phyloP scores from a whole-genome alignment of 2,113 vertebrate species.

The Manacus vitellinus region DNA sequence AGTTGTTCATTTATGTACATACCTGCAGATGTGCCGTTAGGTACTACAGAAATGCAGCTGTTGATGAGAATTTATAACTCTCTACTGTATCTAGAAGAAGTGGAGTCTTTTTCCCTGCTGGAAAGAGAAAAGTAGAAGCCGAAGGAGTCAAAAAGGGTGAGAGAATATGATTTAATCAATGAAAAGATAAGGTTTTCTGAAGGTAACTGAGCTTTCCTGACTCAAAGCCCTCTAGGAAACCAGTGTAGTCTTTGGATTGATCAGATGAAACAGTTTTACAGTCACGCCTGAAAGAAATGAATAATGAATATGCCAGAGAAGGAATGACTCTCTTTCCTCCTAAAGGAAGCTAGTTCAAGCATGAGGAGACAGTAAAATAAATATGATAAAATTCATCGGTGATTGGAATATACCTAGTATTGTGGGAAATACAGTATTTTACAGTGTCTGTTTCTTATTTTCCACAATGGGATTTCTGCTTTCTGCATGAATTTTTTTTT shows the following conservation, averaged over 20 bases:
- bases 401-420: background rate
- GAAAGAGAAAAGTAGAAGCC: background rate
- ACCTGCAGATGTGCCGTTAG: background rate
- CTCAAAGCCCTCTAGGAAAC: background rate
- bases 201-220: background rate
- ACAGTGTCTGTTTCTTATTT: background rate
- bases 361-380: background rate
- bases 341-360: background rate
- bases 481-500: background rate
- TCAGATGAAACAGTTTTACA: background rate
- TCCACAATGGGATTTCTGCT: background rate
- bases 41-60: background rate
- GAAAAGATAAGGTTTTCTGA: background rate
- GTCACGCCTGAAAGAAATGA: background rate
- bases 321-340: background rate
- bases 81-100: background rate
- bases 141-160: background rate
- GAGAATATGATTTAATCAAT: background rate
- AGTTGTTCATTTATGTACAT: background rate
- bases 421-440: background rate
- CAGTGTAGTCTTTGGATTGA: background rate
- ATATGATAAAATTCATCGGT: background rate
- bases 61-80: too few relatives aligned
- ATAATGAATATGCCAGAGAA: background rate
- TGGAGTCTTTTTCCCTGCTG: background rate